Conservation (phyloP, 1,140 invertebrate species). For the Theocolax elegans region DNA sequence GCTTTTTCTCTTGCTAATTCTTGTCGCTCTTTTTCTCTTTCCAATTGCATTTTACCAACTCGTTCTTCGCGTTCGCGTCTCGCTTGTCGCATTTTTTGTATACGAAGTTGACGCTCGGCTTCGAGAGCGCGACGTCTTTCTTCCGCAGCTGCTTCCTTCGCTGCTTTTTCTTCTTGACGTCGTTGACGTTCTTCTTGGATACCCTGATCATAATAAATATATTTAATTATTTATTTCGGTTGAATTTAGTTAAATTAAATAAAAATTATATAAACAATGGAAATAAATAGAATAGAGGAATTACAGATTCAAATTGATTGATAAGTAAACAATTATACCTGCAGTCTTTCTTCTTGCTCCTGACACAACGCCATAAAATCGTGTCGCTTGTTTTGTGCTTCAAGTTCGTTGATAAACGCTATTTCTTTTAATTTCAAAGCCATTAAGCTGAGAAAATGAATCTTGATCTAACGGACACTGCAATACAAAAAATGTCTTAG, state of each 20-base stretch:
- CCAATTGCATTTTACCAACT: conserved; percentile 86
- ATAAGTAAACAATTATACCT: conserved; percentile 61
- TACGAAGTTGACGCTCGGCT: conserved; percentile 80
- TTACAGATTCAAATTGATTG: no score
- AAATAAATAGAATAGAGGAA: not conserved
- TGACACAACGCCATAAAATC: conserved; percentile 87
- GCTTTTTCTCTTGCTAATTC: conserved; percentile 86
- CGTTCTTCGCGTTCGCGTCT: conserved; percentile 85
- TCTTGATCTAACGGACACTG: conserved; percentile 68
- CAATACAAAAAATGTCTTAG: no score
- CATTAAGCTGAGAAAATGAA: conserved; percentile 68
- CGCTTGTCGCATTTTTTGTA: conserved; percentile 86
- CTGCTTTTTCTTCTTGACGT: conserved; percentile 89
- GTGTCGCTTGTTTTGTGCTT: conserved; percentile 93
- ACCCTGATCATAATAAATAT: conserved; percentile 47
- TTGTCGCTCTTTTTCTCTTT: conserved; percentile 85
- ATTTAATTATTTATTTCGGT: not conserved
- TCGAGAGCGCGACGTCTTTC: conserved; percentile 87
- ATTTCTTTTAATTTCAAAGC: conserved; percentile 84
- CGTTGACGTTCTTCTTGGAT: conserved; percentile 78
- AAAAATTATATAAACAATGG: not conserved
- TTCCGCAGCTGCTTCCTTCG: conserved; percentile 93
- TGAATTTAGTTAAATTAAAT: no score
- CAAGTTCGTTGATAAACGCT: conserved; percentile 96
- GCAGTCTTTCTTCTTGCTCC: conserved; percentile 85